A percentile compares a stretch with the other conserved stretches of the same genome.
phyloP scores from a whole-genome alignment of 2,797 vertebrate genomes.

The Gymnopithys bicolor region DNA sequence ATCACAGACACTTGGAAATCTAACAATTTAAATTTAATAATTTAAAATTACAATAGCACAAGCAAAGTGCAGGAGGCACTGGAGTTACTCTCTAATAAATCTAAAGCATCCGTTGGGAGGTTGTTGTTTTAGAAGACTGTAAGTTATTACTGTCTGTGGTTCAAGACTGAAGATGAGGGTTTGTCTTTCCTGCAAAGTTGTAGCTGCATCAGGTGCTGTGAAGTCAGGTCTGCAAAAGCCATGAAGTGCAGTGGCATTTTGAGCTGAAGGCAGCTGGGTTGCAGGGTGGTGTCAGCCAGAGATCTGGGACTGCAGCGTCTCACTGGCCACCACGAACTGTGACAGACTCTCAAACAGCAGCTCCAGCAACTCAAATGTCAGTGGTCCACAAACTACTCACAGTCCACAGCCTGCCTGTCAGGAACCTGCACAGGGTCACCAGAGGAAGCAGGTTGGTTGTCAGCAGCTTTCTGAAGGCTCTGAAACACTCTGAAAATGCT shows the following conservation, averaged over 20 bases:
- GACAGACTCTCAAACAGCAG: neutral
- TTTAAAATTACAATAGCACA: neutral
- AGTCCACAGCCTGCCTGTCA: neutral
- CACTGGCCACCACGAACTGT: neutral
- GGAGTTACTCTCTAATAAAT: slow-evolving; percentile 31
- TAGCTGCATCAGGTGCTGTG: neutral
- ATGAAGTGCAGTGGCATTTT: neutral
- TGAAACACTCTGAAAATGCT: neutral
- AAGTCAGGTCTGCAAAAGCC: neutral
- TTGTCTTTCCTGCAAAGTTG: neutral
- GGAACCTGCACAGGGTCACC: neutral
- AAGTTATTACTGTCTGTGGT: neutral
- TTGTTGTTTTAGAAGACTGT: neutral
- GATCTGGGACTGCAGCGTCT: neutral
- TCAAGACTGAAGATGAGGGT: neutral
- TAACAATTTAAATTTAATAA: slow-evolving; percentile 29
- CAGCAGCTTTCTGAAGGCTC: neutral
- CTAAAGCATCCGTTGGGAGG: neutral
- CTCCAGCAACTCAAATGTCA: neutral
- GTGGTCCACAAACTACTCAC: neutral
- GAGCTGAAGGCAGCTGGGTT: neutral
- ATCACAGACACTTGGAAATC: neutral
- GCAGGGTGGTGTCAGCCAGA: neutral
- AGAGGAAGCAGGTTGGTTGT: neutral
- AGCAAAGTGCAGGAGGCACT: neutral